Evolutionary conservation across 2,113 vertebrate species (phyloP).

Genomic region (Columbina picui): DNA sequence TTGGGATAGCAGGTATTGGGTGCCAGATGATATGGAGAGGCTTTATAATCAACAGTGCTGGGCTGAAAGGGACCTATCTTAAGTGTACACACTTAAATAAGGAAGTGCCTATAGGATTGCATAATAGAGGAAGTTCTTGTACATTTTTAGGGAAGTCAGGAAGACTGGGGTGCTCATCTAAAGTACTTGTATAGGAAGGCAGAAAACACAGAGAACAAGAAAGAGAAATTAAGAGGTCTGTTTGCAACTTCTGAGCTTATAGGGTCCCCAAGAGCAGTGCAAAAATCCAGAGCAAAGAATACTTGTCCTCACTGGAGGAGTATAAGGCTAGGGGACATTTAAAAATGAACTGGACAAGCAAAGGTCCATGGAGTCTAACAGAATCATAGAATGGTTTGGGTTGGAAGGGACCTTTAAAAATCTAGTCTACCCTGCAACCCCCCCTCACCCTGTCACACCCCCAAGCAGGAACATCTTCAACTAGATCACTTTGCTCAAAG

Average conservation of each 20-base stretch:
- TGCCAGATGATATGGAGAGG: background rate
- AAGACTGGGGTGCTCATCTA: background rate
- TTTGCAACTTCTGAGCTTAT: background rate
- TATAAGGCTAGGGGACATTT: background rate
- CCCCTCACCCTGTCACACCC: rapidly evolving
- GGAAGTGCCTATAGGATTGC: background rate
- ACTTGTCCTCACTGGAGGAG: background rate
- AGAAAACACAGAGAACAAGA: background rate
- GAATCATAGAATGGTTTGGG: background rate
- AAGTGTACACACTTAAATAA: background rate
- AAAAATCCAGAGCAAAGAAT: background rate
- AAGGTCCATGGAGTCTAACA: background rate
- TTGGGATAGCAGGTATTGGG: background rate
- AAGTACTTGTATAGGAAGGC: background rate
- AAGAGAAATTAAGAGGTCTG: background rate
- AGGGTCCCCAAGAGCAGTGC: background rate
- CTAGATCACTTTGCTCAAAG: background rate
- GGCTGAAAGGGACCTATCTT: background rate
- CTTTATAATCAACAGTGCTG: background rate
- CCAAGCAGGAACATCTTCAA: background rate
- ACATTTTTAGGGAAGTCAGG: background rate
- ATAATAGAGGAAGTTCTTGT: background rate
- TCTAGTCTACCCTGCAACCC: too few species aligned
- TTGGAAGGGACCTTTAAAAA: background rate
- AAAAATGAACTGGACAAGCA: background rate